Evolutionary conservation across 2,113 vertebrate genomes (phyloP), one percentile per base, ranked within the genome.

Genomic region (Columba janthina): DNA sequence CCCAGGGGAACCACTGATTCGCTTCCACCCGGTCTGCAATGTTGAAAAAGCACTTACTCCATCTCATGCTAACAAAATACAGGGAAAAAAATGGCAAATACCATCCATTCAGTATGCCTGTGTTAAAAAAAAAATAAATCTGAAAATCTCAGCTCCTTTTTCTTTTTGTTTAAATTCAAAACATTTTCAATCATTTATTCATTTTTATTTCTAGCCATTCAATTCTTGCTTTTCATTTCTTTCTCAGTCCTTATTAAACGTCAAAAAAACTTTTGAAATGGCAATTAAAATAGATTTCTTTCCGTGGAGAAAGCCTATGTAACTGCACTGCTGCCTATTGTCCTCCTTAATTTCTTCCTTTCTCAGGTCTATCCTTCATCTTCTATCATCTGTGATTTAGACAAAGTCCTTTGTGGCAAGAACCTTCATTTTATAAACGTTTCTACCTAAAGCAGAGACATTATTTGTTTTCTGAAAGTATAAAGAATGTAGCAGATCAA

Each of bases 241-340:
- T 82, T 91, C 54, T 85, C 64, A 64, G 25, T 54, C 28, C 44
- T 95, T 38, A 73, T 42, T 53, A 70, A 69, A 44, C 28, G 16
- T 57, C 48, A 90, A 61, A 75, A 87, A 90, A 90, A 81, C 73
- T 92, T 92, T 42, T 15, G 24, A 90, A 89, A 65, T 25, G 34
- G 25, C 76, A 89, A 81, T 93, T 88, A 93, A 89, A 93, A 90
- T n/a, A 50, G 38, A 46, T 64, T 90, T 89, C 32, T 44, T 90
- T 57, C 69, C 0, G 0, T 66, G 82, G 58, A 91, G 38, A 64
- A 70, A 91, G 15, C 65, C 61, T 64, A 17, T 69, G 50, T 82
- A 70, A 61, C 72, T 71, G 38, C 0, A 3, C 80, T 38, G 65
- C 69, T 90, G 53, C 70, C 74, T 77, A 42, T 82, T 93, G 77